Conservation (phyloP, 2,797 vertebrate species). For the Eleutherodactylus coqui region DNA sequence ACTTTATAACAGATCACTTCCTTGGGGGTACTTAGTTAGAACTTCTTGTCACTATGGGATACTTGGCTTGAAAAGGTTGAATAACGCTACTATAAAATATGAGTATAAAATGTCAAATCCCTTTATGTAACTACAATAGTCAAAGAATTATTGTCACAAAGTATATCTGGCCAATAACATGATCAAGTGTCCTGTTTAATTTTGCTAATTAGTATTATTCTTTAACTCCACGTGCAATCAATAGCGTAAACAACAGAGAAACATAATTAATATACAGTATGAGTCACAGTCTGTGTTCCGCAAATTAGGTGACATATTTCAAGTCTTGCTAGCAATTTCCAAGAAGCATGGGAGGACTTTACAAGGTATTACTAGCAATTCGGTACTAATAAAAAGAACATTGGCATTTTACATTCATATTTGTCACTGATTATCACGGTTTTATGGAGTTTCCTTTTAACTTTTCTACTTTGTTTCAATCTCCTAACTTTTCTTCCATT, state of each 20-base stretch:
- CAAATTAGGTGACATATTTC: not conserved
- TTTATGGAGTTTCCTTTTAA: not conserved
- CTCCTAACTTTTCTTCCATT: constrained; percentile 19
- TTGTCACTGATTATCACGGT: not conserved
- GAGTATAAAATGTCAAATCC: too few relatives aligned
- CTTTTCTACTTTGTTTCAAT: constrained; percentile 3
- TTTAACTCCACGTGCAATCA: not conserved
- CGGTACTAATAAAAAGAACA: constrained; percentile 11
- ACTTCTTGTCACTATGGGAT: too few relatives aligned
- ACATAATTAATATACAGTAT: not conserved
- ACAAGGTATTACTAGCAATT: not conserved
- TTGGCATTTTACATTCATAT: constrained; percentile 1
- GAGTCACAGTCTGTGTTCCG: not conserved
- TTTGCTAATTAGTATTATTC: not conserved
- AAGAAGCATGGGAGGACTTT: not conserved
- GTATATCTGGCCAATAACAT: not conserved
- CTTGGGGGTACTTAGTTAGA: too few relatives aligned
- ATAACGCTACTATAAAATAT: too few relatives aligned
- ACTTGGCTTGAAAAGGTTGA: too few relatives aligned
- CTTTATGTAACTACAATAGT: not conserved
- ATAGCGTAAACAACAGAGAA: not conserved
- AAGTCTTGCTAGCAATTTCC: not conserved
- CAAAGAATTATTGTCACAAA: not conserved
- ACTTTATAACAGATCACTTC: too few relatives aligned
- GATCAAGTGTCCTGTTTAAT: not conserved